Base-by-base conservation (phyloP, 2,797 vertebrate genomes). In the Arnoldichthys spilopterus region DNA sequence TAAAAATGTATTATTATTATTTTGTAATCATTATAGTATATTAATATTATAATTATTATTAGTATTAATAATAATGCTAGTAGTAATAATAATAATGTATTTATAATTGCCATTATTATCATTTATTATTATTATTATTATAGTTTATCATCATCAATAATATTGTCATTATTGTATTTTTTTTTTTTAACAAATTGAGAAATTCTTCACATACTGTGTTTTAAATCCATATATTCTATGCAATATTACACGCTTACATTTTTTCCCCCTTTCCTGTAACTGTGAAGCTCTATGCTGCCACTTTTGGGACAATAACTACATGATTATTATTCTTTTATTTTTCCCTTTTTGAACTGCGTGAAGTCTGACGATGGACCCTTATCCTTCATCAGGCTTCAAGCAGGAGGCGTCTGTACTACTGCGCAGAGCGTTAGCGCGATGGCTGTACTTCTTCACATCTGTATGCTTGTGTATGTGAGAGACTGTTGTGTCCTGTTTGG, bases 151-250 rank as follows among this genome's bases (percentile, higher is more conserved):
- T n/a, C n/a, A n/a, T n/a, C n/a, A 49, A 16, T 49, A 18, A 2
- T 49, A 49, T 3, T 49, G 9, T 9, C 4, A 2, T 49, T 49
- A 1, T 49, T 49, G 3, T 49, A 16, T 49, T 18, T 49, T 49
- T 12, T 54, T 53, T 40, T 66, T 59, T 59, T 30, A n/a, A 6
- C 11, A 28, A 32, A 16, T 66, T 53, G 3, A 37, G 28, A 34
- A 37, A 32, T 18, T 22, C 5, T 24, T 40, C 47, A 64, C 24
- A 59, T 43, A 62, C 40, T n/a, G 61, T 49, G 26, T 32, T 32
- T 40, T 34, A 30, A 69, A 32, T 71, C 9, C 51, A 22, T 47
- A 3, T 72, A 80, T 83, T 88, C 92, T 94, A 93, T 94, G 92
- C 91, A 93, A 91, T 83, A 64, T 1, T 58, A 53, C 2, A 8